phyloP scores from a whole-genome alignment of 1,140 invertebrate species.

The Drosophila dunni region DNA sequence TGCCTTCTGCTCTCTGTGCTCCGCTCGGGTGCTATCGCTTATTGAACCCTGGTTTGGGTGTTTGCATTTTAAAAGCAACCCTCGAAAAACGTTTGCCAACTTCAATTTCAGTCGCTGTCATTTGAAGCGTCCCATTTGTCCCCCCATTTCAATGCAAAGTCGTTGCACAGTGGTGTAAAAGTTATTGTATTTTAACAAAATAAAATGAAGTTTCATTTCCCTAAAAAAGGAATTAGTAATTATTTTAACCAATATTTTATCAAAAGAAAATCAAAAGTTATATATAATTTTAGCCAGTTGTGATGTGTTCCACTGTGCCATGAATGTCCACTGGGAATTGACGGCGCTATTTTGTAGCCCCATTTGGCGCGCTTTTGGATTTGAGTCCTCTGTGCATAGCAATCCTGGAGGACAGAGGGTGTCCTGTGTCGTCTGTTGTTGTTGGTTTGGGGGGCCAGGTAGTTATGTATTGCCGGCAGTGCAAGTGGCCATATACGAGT shows the following conservation, averaged over 20 bases:
- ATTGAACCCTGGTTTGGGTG: slow-evolving; percentile 54
- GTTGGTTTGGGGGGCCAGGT: slow-evolving; percentile 8
- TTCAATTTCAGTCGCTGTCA: slow-evolving; percentile 79
- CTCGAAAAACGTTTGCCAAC: slow-evolving; percentile 76
- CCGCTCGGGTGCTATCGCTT: slow-evolving; percentile 10
- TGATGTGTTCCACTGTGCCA: slow-evolving; percentile 47
- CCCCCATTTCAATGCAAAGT: not conserved
- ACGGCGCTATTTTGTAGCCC: slow-evolving; percentile 71
- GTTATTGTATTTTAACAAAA: not conserved
- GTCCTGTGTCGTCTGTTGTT: slow-evolving; percentile 33
- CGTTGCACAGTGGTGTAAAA: slow-evolving; percentile 25
- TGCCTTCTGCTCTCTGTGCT: slow-evolving; percentile 24
- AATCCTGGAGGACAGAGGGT: slow-evolving; percentile 45
- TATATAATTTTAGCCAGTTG: not conserved
- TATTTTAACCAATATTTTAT: too few relatives aligned
- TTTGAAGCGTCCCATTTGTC: slow-evolving; percentile 53
- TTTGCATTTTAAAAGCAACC: slow-evolving; percentile 82
- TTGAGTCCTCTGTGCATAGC: slow-evolving; percentile 59
- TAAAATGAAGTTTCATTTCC: not conserved
- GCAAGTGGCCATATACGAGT: slow-evolving; percentile 35
- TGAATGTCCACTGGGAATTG: slow-evolving; percentile 60
- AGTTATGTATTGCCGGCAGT: slow-evolving; percentile 13
- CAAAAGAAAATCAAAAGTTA: too few relatives aligned
- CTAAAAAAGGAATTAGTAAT: not conserved
- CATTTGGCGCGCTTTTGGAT: slow-evolving; percentile 79